phyloP scores from a whole-genome alignment of 2,888 invertebrate genomes.

The Cantharis flavilabris region DNA sequence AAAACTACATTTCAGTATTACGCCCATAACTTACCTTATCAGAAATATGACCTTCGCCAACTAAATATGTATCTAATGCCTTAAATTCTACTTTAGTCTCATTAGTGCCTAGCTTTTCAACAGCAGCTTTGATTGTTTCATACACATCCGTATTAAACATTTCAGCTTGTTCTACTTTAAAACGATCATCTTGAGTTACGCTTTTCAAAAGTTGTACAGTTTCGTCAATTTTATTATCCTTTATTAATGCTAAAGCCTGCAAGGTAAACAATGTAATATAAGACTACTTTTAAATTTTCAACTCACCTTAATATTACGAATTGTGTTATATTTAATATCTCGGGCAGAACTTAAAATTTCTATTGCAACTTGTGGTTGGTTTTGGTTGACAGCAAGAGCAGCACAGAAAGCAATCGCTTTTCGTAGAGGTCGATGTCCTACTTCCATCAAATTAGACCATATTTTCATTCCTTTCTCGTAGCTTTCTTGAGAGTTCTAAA shows the following conservation, averaged over 20 bases:
- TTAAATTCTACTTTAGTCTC: conserved; percentile 62
- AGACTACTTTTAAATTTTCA: background rate
- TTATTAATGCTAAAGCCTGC: conserved; percentile 62
- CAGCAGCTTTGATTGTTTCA: conserved; percentile 56
- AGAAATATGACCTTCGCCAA: conserved; percentile 50
- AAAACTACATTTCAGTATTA: too few relatives aligned
- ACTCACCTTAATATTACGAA: conserved; percentile 69
- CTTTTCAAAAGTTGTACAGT: conserved; percentile 63
- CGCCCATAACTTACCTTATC: conserved; percentile 36
- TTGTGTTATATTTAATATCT: conserved; percentile 67
- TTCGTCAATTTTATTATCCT: conserved; percentile 68
- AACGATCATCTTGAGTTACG: conserved; percentile 62
- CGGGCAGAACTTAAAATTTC: conserved; percentile 64
- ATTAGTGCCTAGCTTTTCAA: conserved; percentile 58
- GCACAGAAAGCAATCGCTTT: conserved; percentile 68
- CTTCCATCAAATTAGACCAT: conserved; percentile 63
- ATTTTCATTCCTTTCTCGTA: conserved; percentile 66
- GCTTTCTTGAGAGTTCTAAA: conserved; percentile 72
- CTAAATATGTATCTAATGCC: conserved; percentile 60
- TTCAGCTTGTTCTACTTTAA: conserved; percentile 57
- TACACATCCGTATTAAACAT: conserved; percentile 68
- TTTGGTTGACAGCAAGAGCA: conserved; percentile 70
- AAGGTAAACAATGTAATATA: background rate
- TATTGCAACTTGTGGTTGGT: conserved; percentile 67
- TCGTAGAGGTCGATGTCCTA: conserved; percentile 64